Evolutionary conservation across 2,113 vertebrate genomes (phyloP), one percentile per base, ranked within the genome.

Genomic region (Pachycephala philippinensis): DNA sequence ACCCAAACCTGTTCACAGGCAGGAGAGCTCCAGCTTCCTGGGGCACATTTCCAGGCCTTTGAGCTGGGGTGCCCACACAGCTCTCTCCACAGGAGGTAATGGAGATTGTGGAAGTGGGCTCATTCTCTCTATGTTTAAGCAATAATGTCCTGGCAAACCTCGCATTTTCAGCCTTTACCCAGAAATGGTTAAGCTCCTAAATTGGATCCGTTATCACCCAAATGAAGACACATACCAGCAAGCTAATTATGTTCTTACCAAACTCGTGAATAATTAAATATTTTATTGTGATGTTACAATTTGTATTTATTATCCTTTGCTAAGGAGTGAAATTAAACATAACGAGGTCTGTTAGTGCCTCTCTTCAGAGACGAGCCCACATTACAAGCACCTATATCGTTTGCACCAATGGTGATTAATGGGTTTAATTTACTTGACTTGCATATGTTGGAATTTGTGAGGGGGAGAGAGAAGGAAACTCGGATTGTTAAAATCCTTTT

Each of bases 191-290:
- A 70, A 87, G 42, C 82, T 90, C 57, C 90, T 89, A 93, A 97
- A 97, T 49, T 94, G 71, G 56, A 74, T 90, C 91, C 84, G 86
- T 96, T 96, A 96, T 61, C 74, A 89, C 85, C 65, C 90, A 98
- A 97, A 97, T 92, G 95, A 97, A 97, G 97, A 96, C 52, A 60
- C 90, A 89, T 92, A 95, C 94, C 80, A 93, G 89, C 23, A 3
- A 96, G 74, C 92, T 98, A 97, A 98, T 98, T 97, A 97, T 78
- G 69, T 96, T 63, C 95, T 93, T 90, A 93, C 90, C 84, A 94
- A 96, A 93, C 95, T 98, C 33, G 33, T 97, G 97, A 98, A 98
- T 98, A 98, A 98, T 98, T 98, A 97, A 98, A 97, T 97, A 96
- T 97, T 98, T 98, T 97, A 98, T 97, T 98, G 97, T 95, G 96